These are phyloP conservation scores for Eilema caniola DNA, from an alignment of 2,888 invertebrate species.

Conservation along the genomic window DNA sequence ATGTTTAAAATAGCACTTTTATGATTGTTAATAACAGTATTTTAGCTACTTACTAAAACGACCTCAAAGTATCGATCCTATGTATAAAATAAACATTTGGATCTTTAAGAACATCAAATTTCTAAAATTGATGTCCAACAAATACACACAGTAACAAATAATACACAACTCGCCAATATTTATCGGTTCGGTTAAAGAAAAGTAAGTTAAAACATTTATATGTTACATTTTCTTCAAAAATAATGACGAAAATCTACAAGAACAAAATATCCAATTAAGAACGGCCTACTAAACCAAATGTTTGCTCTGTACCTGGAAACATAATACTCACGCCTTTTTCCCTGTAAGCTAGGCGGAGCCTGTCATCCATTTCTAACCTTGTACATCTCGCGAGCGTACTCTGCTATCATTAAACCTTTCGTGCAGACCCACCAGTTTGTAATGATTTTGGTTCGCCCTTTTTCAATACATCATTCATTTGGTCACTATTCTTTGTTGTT, in stretches of 20 bases:
- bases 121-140: not conserved
- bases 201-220: no score
- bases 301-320: not conserved
- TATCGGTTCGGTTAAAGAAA: not conserved
- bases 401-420: no score
- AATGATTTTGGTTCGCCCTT: no score
- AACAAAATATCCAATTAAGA: slow-evolving; percentile 1
- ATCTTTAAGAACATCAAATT: not conserved
- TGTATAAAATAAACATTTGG: no score
- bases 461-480: no score
- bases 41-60: not conserved
- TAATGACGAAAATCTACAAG: not conserved
- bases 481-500: no score
- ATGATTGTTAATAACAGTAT: not conserved
- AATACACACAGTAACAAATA: not conserved
- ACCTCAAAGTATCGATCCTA: no score
- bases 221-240: not conserved
- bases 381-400: no score
- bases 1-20: not conserved
- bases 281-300: not conserved
- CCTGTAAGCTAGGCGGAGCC: no score
- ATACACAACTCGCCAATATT: not conserved
- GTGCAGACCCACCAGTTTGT: no score
- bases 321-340: not conserved
- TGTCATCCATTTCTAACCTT: no score